Evolutionary conservation across 2,113 vertebrate species (phyloP), one percentile per base, ranked within the genome.

Genomic region (Cyprinodon variegatus): DNA sequence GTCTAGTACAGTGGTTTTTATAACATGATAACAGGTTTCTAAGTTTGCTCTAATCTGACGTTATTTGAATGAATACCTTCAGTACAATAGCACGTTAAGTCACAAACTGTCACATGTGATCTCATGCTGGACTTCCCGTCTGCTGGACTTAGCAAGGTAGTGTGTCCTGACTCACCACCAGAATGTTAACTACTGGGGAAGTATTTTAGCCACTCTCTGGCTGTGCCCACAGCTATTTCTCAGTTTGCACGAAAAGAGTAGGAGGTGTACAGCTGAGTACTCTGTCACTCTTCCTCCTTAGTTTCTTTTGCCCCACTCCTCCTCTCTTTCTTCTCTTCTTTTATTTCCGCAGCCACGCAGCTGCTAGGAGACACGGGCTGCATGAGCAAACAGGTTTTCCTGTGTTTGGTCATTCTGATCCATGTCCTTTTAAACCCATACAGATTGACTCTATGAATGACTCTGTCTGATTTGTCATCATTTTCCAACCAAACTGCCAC

Each of bases 311-410:
- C 82, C 66, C 83, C 75, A 15, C 78, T 70, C 60, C 59, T 65
- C 13, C 45, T 63, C 38, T 50, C 77, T 70, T 57, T 65, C 79
- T 83, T 67, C 76, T 15, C 22, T 61, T 45, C 60, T 68, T 83
- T 72, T 71, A 80, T 78, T 82, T 66, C 65, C 77, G 64, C 68
- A 71, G 72, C 78, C 76, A 39, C 81, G 86, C 87, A 90, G 90
- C 92, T 94, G 90, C 91, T 93, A 93, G 87, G 91, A 93, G 81
- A 93, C 89, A 73, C 76, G 75, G 83, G 70, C 77, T 87, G 90
- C 81, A 79, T 89, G 78, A 89, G 80, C 86, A 91, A 93, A 90
- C 80, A 77, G 89, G 86, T 89, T 90, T 87, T 77, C 17, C 69
- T 83, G 48, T 78, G 71, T 82, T 79, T 67, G 74, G 71, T 62